Percentiles rank a stretch among this genome's conserved stretches.
Evolutionary conservation across 1,140 invertebrate species (phyloP).

Genomic region (Drosophila nikananu): DNA sequence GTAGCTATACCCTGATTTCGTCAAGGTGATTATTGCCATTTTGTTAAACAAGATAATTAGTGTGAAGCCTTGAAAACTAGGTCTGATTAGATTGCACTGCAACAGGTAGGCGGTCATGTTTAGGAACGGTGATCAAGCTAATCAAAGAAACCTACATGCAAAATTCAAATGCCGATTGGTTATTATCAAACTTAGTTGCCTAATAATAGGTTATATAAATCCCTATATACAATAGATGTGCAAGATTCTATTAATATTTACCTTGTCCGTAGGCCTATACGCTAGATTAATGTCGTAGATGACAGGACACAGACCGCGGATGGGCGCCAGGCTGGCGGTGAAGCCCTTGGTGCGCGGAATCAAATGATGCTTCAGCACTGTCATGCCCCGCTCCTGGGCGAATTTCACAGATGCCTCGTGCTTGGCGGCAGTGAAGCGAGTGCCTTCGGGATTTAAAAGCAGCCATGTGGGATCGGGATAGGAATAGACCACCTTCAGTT

Average conservation of each 20-base stretch:
- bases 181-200: neutral
- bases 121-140: neutral
- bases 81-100: constrained; percentile 16
- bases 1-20: constrained; percentile 9
- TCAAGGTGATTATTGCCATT: constrained; percentile 8
- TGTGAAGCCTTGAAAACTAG: constrained; percentile 5
- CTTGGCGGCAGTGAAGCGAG: constrained; percentile 95
- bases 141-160: constrained; percentile 19
- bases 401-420: constrained; percentile 95
- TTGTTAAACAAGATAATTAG: constrained; percentile 20
- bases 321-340: constrained; percentile 90
- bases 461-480: constrained; percentile 96
- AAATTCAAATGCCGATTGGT: neutral
- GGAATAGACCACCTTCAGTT: constrained; percentile 92
- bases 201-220: neutral
- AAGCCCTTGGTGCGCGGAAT: constrained; percentile 97
- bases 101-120: constrained; percentile 3
- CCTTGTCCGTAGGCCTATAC: constrained; percentile 89
- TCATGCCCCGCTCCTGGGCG: constrained; percentile 93
- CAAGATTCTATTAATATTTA: neutral
- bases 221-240: neutral
- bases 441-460: constrained; percentile 97
- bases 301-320: constrained; percentile 92
- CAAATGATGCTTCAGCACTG: constrained; percentile 94
- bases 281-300: constrained; percentile 94